phyloP scores from a whole-genome alignment of 1,140 invertebrate genomes.

The Lasioglossum albipes region DNA sequence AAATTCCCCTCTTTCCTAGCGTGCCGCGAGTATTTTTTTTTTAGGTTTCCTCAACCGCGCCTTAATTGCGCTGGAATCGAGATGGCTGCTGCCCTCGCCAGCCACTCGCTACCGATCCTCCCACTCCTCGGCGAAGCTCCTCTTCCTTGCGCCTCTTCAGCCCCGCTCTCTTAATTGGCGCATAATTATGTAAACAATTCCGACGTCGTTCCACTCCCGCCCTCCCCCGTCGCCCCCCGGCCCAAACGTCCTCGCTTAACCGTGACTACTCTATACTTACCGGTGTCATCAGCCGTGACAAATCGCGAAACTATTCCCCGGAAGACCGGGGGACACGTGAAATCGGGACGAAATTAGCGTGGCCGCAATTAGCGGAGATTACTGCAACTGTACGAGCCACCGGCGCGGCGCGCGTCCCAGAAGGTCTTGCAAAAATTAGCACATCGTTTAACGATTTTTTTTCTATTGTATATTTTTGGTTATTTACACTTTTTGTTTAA shows the following conservation, averaged over 20 bases:
- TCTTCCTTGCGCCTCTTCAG: slow-evolving; percentile 51
- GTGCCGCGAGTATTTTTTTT: slow-evolving; percentile 40
- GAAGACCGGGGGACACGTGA: neutral
- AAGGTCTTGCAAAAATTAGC: neutral
- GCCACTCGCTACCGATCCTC: slow-evolving; percentile 67
- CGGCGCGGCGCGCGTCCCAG: neutral
- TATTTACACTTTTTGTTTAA: no score
- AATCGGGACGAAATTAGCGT: slow-evolving; percentile 33
- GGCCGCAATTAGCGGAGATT: slow-evolving; percentile 32
- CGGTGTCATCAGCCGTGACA: slow-evolving; percentile 45
- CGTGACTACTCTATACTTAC: slow-evolving; percentile 49
- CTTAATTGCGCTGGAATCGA: slow-evolving; percentile 76
- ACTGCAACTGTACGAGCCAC: neutral
- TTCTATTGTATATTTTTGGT: no score
- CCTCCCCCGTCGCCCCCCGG: neutral
- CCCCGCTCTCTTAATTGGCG: slow-evolving; percentile 75
- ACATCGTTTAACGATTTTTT: neutral
- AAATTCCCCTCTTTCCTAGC: slow-evolving; percentile 77
- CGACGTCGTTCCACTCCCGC: slow-evolving; percentile 32
- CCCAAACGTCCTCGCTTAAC: slow-evolving; percentile 32
- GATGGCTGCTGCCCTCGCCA: slow-evolving; percentile 68
- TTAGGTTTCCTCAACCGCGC: slow-evolving; percentile 75
- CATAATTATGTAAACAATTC: slow-evolving; percentile 78
- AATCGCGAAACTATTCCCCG: slow-evolving; percentile 51
- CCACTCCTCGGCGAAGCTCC: slow-evolving; percentile 35